phyloP scores from a whole-genome alignment of 2,888 invertebrate genomes.

The Platycheirus albimanus region DNA sequence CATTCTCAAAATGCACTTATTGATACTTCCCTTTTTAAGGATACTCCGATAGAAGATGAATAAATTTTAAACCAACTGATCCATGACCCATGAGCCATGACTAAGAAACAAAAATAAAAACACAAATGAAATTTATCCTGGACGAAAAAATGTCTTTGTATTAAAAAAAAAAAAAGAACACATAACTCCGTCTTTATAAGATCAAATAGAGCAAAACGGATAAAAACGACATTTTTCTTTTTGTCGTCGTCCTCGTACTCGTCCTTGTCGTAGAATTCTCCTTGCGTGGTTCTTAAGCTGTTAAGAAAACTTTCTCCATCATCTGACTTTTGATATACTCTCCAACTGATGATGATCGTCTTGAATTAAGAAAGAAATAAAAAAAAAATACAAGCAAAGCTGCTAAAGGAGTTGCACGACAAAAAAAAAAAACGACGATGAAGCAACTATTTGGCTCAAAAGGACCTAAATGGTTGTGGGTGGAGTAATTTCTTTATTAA shows the following conservation, averaged over 20 bases:
- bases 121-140: not conserved
- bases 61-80: not conserved
- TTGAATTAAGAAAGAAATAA: conserved; percentile 40
- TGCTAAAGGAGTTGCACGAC: conserved; percentile 21
- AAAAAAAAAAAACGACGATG: not conserved
- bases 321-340: conserved; percentile 64
- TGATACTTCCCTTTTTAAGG: not conserved
- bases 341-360: conserved; percentile 61
- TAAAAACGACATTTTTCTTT: conserved; percentile 21
- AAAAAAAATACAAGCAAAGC: conserved; percentile 7
- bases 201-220: conserved; percentile 38
- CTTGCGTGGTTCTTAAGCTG: conserved; percentile 18
- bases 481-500: conserved; percentile 36
- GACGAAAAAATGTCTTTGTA: not conserved
- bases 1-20: conserved; percentile 17
- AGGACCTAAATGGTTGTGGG: conserved; percentile 16
- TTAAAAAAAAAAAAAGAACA: not conserved
- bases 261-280: not conserved
- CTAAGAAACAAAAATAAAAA: conserved; percentile 7
- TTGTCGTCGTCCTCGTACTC: not conserved
- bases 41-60: conserved; percentile 17
- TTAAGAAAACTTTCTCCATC: conserved; percentile 58
- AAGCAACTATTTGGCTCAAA: conserved; percentile 13
- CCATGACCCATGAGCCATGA: too few relatives aligned
- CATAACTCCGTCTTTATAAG: conserved; percentile 20